A percentile compares a stretch with the other conserved stretches of the same genome.
Conservation (phyloP, 1,140 invertebrate genomes). For the Marisa cornuarietis region DNA sequence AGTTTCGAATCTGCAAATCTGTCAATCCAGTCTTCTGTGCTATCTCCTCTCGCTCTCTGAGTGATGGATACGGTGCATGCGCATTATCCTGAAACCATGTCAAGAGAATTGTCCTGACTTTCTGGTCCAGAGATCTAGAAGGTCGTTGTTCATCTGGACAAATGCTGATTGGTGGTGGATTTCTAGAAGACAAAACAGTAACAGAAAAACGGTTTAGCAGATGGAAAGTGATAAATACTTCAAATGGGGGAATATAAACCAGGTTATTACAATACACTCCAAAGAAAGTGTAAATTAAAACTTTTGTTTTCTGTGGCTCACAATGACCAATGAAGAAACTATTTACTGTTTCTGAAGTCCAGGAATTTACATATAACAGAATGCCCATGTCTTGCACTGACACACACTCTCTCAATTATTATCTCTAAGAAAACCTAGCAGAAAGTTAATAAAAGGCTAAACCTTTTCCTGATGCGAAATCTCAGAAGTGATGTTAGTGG, state of each 20-base stretch:
- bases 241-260: too few relatives aligned
- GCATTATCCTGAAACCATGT: not conserved
- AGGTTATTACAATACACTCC: not conserved
- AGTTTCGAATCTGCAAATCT: constrained; percentile 9
- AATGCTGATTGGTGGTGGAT: constrained; percentile 16
- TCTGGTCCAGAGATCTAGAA: not conserved
- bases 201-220: not conserved
- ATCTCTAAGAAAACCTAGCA: not conserved
- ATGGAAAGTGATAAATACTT: too few relatives aligned
- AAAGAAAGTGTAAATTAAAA: not conserved
- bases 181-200: not conserved
- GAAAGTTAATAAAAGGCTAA: not conserved
- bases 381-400: not conserved
- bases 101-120: not conserved
- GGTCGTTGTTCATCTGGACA: not conserved
- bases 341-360: not conserved
- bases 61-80: not conserved
- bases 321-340: not conserved
- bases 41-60: not conserved
- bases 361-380: not conserved
- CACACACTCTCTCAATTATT: not conserved
- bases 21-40: constrained; percentile 7
- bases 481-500: not conserved
- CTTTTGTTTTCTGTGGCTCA: not conserved
- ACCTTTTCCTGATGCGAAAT: constrained; percentile 19